Base-by-base conservation (phyloP, 2,888 invertebrate species). In the Athrips mouffetella region DNA sequence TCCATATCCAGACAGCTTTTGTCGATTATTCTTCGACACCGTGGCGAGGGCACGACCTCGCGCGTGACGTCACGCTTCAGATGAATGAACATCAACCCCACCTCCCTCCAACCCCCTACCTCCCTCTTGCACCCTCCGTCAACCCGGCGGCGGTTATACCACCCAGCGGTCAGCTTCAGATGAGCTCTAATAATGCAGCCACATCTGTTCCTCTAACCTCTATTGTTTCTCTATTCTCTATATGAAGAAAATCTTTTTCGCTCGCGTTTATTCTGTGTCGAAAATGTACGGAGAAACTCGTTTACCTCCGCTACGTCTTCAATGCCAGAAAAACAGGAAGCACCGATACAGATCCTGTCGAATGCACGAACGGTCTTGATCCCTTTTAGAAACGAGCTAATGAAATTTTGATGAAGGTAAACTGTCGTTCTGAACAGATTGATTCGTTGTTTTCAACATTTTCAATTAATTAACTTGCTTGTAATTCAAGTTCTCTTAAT, bases 31-130 rank as follows among this genome's bases (percentile, higher is more conserved):
- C 65, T 72, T 65, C 62, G 54, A 60, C 66, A 62, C 59, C 57
- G 52, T 51, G 60, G 62, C 66, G 78, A 78, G 85, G 83, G 74
- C 82, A 80, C 66, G 84, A 84, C 83, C 85, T 77, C 76, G 74
- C 55, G 58, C 64, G 70, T 83, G 83, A 84, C 85, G 85, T 84
- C 82, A 83, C 70, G 67, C 57, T 59, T 65, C 78, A 76, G 79
- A 83, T 85, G 86, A 86, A 85, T 84, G 86, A 81, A 80, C 79
- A 78, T 55, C 73, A 68, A 64, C 74, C 70, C 65, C 55, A 58
- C n/a, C 8, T 3, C 21, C 20, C 25, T 11, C 20, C 10, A 18
- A 10, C 44, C 29, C 29, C 54, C 59, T 50, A 60, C n/a, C n/a
- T n/a, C n/a, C n/a, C n/a, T n/a, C n/a, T n/a, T n/a, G n/a, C n/a